Evolutionary conservation across 2,797 vertebrate genomes (phyloP), one percentile per base, ranked within the genome.

Genomic region (Choloepus didactylus): DNA sequence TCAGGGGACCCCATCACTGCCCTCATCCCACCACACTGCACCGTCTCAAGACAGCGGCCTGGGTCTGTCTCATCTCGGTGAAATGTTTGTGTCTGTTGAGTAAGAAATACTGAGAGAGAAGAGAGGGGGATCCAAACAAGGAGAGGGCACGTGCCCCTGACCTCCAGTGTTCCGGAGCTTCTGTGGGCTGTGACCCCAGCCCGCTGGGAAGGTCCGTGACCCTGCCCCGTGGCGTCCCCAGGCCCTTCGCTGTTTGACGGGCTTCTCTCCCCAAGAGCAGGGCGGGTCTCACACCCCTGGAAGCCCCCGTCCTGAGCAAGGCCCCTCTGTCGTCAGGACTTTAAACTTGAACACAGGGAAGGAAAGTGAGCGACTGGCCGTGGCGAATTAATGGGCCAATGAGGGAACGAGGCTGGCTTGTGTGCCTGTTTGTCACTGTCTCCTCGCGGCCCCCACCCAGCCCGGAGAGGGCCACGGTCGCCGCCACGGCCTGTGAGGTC

Each of bases 11-110:
- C 51, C 31, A 16, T 27, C 9, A 29, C 27, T 15, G 46, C 35
- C 49, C 25, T 67, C 64, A 66, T 29, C 21, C 29, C 6, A 19
- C 19, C 9, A 9, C 14, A n/a, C 38, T 16, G 4, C 29, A 19
- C 2, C 6, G 41, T 14, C 11, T 38, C 3, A 0, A 31, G 5
- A 18, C 5, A 29, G 18, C n/a, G 27, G 49, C 49, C 10, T 7
- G 35, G 64, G 10, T 7, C 23, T 31, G 31, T 35, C 21, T 46
- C 51, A n/a, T 70, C 31, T 60, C 15, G 19, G n/a, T 9, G 8
- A 79, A 44, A 41, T 31, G 23, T 29, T 29, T 72, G 35, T 3
- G 31, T 38, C 79, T 49, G 5, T 4, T 59, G 31, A 41, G 21
- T 51, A 62, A 84, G 83, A 80, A 54, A 18, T 19, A 27, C 3